These are phyloP conservation scores for Drosophila suboccidentalis DNA, from an alignment of 2,888 invertebrate species.

Conservation along the genomic window DNA sequence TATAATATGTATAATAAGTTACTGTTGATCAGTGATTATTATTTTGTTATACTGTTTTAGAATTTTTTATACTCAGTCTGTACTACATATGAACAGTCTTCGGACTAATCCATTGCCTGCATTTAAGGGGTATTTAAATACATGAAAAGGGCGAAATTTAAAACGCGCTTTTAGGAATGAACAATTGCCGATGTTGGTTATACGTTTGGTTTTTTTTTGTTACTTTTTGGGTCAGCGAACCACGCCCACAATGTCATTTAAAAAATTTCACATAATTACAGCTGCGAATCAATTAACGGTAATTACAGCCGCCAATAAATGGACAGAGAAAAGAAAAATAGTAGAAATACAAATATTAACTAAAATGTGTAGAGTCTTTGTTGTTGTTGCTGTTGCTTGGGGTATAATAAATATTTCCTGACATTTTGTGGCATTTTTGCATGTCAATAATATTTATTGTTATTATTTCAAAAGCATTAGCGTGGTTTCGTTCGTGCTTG, in stretches of 20 bases:
- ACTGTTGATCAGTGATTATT: neutral
- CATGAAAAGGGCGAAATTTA: constrained; percentile 25
- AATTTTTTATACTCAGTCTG: neutral
- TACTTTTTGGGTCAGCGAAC: constrained; percentile 20
- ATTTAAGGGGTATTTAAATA: constrained; percentile 16
- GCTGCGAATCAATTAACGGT: constrained; percentile 59
- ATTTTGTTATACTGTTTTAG: neutral
- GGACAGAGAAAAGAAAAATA: neutral
- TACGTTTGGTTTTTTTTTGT: neutral
- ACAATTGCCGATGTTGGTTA: constrained; percentile 7
- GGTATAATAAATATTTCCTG: constrained; percentile 68
- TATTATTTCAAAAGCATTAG: constrained; percentile 69
- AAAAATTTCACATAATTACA: constrained; percentile 44
- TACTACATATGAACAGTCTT: neutral
- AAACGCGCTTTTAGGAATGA: constrained; percentile 18
- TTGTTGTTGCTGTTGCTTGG: constrained; percentile 1
- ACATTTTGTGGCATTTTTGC: constrained; percentile 71
- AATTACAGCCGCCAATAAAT: constrained; percentile 36
- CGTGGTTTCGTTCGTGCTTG: constrained; percentile 49
- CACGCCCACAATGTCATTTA: constrained; percentile 28
- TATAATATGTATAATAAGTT: too few relatives aligned
- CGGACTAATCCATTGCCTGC: neutral
- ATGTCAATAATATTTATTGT: constrained; percentile 76
- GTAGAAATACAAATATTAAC: constrained; percentile 48
- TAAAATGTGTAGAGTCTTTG: constrained; percentile 26